Percentiles rank a stretch among this genome's conserved stretches.
Conservation (phyloP, 2,797 vertebrate genomes). For the Leptatherina wallacei region DNA sequence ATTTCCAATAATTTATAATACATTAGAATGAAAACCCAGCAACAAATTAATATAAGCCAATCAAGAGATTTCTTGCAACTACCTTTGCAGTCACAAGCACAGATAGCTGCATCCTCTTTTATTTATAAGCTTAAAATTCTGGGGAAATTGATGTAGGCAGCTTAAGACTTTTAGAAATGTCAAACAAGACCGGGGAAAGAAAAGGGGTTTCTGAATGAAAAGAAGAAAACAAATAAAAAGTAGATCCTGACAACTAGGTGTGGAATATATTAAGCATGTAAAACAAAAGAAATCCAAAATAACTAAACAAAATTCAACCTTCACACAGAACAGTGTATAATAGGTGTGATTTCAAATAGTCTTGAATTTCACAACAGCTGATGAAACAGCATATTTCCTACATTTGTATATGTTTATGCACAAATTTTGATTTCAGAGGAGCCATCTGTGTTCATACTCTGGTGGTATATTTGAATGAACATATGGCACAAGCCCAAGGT, state of each 20-base stretch:
- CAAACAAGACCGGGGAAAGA: background rate
- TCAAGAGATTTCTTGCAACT: background rate
- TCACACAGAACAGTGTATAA: constrained; percentile 4
- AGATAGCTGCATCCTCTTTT: too few species aligned
- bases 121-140: background rate
- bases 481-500: constrained; percentile 45
- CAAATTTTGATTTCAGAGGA: constrained; percentile 25
- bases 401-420: constrained; percentile 3
- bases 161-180: background rate
- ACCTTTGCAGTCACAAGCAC: background rate
- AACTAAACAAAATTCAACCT: background rate
- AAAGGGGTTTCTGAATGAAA: background rate
- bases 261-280: background rate
- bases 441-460: constrained; percentile 39
- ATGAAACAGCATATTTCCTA: constrained; percentile 29
- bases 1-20: too few species aligned
- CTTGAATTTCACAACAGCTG: constrained; percentile 25
- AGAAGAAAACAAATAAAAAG: background rate
- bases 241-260: background rate
- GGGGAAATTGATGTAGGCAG: background rate
- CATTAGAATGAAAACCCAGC: background rate
- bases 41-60: background rate
- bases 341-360: constrained; percentile 14
- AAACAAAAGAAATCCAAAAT: constrained; percentile 2
- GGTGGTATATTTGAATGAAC: constrained; percentile 37